Evolutionary conservation across 2,113 vertebrate species (phyloP), one percentile per base, ranked within the genome.

Genomic region (Scytalopus superciliaris): DNA sequence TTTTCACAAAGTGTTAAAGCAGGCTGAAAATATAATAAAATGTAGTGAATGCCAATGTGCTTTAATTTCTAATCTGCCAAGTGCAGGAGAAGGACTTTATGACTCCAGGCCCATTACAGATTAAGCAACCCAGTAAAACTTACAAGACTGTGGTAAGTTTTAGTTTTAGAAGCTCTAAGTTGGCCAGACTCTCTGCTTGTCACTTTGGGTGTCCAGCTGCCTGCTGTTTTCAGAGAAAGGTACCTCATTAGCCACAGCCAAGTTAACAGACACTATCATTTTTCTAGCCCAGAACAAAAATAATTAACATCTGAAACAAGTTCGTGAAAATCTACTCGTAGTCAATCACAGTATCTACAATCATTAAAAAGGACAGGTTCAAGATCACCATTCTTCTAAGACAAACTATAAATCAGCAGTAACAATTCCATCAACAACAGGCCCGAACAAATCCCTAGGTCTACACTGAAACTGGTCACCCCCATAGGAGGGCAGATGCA

Each of bases 71-170:
- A 53, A 82, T 39, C 23, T 19, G 76, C 31, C n/a, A 76, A 33
- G 15, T 75, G 62, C 40, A 64, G 56, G 30, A 74, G 15, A 81
- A 21, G 22, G 80, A 68, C n/a, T 72, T 92, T 13, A 84, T 33
- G 28, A 19, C 15, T 33, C 15, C 35, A 66, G 1, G 3, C 31
- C 66, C 0, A 0, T 42, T 44, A 79, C 3, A 77, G 39, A 87
- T 42, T 52, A 25, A 59, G n/a, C 7, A 60, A 50, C 31, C 39
- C 10, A 3, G 27, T 83, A 77, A 83, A 86, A 69, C 19, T 53
- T 73, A 35, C 28, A 80, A 44, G 44, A 67, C 0, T 52, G 12
- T 2, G 33, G 8, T 39, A 40, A 72, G 12, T n/a, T 76, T 59
- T 49, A 52, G 21, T n/a, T 75, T 60, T 55, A 72, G 64, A 87